A percentile compares a stretch with the other conserved stretches of the same genome.
Evolutionary conservation across 2,888 invertebrate species (phyloP).

Genomic region (Platerodrilus igneus): DNA sequence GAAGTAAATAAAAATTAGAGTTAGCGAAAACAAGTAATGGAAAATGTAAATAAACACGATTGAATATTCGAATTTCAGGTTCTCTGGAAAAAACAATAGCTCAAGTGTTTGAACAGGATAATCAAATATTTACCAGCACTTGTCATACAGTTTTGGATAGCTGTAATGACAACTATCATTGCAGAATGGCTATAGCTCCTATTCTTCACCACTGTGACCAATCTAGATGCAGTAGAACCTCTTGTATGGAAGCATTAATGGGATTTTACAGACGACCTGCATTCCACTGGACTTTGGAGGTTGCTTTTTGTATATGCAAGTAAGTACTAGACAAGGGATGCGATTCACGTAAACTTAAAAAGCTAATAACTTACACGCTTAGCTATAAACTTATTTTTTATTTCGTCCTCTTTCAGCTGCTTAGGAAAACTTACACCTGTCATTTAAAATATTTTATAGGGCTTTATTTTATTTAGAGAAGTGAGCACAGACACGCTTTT

Average conservation of each 20-base stretch:
- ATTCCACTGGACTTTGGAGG: slow-evolving; percentile 79
- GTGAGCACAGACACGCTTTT: no score
- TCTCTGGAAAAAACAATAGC: slow-evolving; percentile 35
- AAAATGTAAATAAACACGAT: slow-evolving; percentile 36
- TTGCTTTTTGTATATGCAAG: slow-evolving; percentile 92
- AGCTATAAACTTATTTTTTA: neutral
- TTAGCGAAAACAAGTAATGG: no score
- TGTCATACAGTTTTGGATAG: slow-evolving; percentile 81
- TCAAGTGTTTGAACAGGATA: slow-evolving; percentile 37
- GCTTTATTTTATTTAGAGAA: no score
- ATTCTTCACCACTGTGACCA: slow-evolving; percentile 78
- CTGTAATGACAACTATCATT: slow-evolving; percentile 77
- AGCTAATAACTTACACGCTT: neutral
- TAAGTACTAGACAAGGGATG: slow-evolving; percentile 56
- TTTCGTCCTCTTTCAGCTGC: neutral
- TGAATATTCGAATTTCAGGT: slow-evolving; percentile 37
- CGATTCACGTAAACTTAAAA: neutral
- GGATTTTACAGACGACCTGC: slow-evolving; percentile 79
- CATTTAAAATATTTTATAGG: no score
- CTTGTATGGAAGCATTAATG: slow-evolving; percentile 83
- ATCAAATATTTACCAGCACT: slow-evolving; percentile 71
- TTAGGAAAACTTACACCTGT: neutral
- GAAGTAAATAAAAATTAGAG: no score
- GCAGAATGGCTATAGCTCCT: slow-evolving; percentile 74
- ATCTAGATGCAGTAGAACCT: slow-evolving; percentile 73